phyloP scores from a whole-genome alignment of 2,888 invertebrate species.

The Seira musarum region DNA sequence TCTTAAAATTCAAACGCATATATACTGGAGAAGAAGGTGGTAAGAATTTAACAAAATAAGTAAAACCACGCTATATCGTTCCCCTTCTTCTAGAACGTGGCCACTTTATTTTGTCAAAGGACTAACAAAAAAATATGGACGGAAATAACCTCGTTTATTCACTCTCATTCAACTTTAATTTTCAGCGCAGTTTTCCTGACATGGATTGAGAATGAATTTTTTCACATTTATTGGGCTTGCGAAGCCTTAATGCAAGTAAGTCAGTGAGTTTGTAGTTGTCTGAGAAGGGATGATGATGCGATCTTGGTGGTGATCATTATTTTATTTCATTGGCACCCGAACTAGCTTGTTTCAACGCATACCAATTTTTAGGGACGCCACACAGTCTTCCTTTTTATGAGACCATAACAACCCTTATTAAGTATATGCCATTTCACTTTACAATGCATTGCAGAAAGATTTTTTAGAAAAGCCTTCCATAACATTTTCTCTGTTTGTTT shows the following conservation, averaged over 20 bases:
- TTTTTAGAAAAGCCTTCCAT: neutral
- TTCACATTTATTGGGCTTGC: no score
- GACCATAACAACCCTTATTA: conserved; percentile 10
- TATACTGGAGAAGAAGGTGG: neutral
- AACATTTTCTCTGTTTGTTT: no score
- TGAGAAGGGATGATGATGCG: neutral
- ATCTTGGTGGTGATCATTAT: conserved; percentile 1
- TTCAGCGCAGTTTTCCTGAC: neutral
- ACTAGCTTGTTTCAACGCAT: neutral
- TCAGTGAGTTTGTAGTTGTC: neutral
- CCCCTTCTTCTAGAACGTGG: neutral
- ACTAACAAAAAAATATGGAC: neutral
- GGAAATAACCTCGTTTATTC: neutral
- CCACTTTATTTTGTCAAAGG: neutral
- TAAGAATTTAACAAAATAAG: neutral
- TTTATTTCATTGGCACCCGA: conserved; percentile 6
- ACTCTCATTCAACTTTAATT: conserved; percentile 16
- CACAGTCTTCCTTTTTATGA: conserved; percentile 13
- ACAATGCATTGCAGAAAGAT: neutral
- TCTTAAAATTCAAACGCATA: neutral
- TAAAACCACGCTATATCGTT: neutral
- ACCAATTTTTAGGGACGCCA: neutral
- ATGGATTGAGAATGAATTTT: neutral
- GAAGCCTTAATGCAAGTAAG: conserved; percentile 5
- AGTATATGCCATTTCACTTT: conserved; percentile 11